phyloP scores from a whole-genome alignment of 1,140 invertebrate species.

The Caenorhabditis inopinata region DNA sequence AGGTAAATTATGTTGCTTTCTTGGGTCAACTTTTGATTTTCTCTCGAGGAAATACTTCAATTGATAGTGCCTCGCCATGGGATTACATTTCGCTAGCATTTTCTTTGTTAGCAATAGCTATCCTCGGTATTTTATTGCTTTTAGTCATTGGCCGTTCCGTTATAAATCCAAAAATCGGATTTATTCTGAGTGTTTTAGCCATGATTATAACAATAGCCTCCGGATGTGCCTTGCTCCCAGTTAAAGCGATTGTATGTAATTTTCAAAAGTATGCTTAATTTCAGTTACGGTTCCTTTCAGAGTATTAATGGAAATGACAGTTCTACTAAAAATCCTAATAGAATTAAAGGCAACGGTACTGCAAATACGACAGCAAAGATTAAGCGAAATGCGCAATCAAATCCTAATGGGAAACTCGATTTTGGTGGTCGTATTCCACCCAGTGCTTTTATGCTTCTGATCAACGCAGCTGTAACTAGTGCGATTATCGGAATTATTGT shows the following conservation, averaged over 20 bases:
- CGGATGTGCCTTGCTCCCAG: not conserved
- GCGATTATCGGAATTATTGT: not conserved
- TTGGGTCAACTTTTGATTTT: not conserved
- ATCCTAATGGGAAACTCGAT: not conserved
- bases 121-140: not conserved
- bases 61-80: not conserved
- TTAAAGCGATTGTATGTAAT: not conserved
- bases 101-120: no score
- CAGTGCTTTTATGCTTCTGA: not conserved
- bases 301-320: no score
- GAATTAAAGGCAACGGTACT: no score
- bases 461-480: not conserved
- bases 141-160: no score
- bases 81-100: not conserved
- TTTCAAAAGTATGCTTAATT: no score
- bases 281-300: no score
- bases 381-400: not conserved
- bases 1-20: not conserved
- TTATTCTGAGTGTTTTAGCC: not conserved
- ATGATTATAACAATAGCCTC: not conserved
- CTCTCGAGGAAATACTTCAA: not conserved
- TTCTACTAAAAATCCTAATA: no score
- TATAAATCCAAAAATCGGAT: no score
- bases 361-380: not conserved
- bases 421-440: not conserved